Conservation (phyloP, 2,888 invertebrate species). For the Ptycholaimellus sp. region DNA sequence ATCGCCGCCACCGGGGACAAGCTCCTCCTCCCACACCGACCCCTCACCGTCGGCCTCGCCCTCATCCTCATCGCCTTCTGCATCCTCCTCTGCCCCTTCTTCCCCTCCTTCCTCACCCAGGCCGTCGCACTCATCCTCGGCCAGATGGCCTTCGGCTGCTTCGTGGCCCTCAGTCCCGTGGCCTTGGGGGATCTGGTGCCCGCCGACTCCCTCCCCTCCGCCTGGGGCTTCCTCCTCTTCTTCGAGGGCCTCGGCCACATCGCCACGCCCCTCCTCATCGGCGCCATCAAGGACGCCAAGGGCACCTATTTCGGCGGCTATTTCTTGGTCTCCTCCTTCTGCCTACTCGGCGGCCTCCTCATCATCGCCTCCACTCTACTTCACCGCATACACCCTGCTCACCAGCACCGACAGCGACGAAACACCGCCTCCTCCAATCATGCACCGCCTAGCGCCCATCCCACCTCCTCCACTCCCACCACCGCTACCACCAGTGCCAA, state of each 20-base stretch:
- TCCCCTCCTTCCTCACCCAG: neutral
- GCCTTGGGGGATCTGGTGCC: slow-evolving; percentile 3
- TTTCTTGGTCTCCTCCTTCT: neutral
- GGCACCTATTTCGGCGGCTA: neutral
- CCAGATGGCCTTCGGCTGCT: slow-evolving; percentile 1
- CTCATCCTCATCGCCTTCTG: neutral
- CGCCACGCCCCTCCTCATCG: slow-evolving; percentile 1
- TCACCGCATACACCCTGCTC: too few species aligned
- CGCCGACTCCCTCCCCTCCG: neutral
- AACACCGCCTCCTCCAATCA: too few species aligned
- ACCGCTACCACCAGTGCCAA: too few species aligned
- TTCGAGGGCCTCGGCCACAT: neutral
- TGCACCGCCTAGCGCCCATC: too few species aligned
- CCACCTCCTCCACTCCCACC: too few species aligned
- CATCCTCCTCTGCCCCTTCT: neutral
- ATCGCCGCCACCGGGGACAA: slow-evolving; percentile 2
- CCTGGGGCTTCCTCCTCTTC: slow-evolving; percentile 3
- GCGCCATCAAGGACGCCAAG: neutral
- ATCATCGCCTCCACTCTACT: too few species aligned
- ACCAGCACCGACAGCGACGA: too few species aligned
- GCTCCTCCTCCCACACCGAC: neutral
- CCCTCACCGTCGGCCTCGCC: neutral
- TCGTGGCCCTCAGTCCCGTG: slow-evolving; percentile 1
- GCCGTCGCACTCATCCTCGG: neutral
- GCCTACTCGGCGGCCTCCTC: too few species aligned